Percentiles rank a stretch among this genome's conserved stretches.
Conservation (phyloP, 2,113 vertebrate species). For the Morone saxatilis region DNA sequence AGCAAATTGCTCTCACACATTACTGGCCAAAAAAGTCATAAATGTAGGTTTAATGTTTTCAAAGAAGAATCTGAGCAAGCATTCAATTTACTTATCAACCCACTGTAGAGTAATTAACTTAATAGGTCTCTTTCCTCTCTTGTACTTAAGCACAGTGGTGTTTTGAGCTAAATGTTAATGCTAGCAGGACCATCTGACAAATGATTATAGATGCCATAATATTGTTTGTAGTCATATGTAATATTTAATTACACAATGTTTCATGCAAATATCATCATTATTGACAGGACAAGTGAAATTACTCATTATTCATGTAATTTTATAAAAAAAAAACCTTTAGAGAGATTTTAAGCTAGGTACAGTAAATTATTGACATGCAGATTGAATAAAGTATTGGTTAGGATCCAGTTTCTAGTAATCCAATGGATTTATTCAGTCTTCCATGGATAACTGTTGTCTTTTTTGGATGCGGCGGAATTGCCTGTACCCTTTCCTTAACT, state of each 20-base stretch:
- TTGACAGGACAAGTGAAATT: not conserved
- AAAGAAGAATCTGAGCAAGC: not conserved
- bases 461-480: slow-evolving; percentile 7
- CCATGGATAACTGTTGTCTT: slow-evolving; percentile 23
- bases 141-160: not conserved
- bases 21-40: not conserved
- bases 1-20: too few species aligned
- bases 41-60: not conserved
- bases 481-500: slow-evolving; percentile 29
- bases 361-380: not conserved
- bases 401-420: not conserved
- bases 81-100: not conserved
- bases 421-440: slow-evolving; percentile 16
- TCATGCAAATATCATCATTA: not conserved
- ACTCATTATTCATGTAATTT: not conserved
- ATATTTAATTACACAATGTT: not conserved
- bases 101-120: not conserved
- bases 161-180: not conserved
- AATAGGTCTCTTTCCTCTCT: not conserved
- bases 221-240: not conserved
- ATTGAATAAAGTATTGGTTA: not conserved
- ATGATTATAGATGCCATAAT: not conserved
- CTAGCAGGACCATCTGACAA: not conserved
- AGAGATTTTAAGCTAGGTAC: not conserved
- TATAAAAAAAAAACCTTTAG: not conserved